Evolutionary conservation across 2,797 vertebrate species (phyloP), one percentile per base, ranked within the genome.

Genomic region (Sebastes paucispinis): DNA sequence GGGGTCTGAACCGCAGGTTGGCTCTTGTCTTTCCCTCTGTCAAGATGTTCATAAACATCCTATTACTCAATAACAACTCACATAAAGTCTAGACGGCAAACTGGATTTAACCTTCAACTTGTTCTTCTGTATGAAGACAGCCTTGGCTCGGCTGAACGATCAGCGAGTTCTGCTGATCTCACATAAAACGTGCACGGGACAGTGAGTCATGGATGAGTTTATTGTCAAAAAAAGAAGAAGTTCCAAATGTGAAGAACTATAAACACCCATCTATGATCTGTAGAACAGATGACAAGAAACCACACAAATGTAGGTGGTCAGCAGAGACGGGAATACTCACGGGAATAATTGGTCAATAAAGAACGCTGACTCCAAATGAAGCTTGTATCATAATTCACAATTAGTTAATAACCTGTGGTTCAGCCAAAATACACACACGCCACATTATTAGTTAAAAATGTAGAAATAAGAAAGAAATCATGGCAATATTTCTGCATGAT

Each of bases 251-350:
- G 57, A 72, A 86, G 69, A 32, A 70, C 63, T 60, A 77, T 68
- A 92, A 84, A 89, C 73, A 81, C 63, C 25, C 58, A 65, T 32
- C 55, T 54, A 9, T 62, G 74, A 90, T 88, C 76, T 88, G 82
- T 88, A 82, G 69, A 80, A 64, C 87, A 90, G 86, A 91, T 81
- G 87, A 89, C 31, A 27, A 24, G 31, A 80, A 82, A 18, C 31
- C 25, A 54, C 14, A 59, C 69, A 60, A 18, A 66, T 66, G 32
- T 29, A 64, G 43, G 68, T 57, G 62, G 74, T 68, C 31, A 62
- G 63, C n/a, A 32, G 39, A 69, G 27, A 64, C 2, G 36, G 22
- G 25, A 68, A 27, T 10, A 34, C 29, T 47, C 67, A 75, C 6
- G 34, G n/a, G 39, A 14, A 63, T 70, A 55, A 57, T 43, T 65